Evolutionary conservation across 1,140 invertebrate genomes (phyloP), one percentile per base, ranked within the genome.

Genomic region (Ips typographus): DNA sequence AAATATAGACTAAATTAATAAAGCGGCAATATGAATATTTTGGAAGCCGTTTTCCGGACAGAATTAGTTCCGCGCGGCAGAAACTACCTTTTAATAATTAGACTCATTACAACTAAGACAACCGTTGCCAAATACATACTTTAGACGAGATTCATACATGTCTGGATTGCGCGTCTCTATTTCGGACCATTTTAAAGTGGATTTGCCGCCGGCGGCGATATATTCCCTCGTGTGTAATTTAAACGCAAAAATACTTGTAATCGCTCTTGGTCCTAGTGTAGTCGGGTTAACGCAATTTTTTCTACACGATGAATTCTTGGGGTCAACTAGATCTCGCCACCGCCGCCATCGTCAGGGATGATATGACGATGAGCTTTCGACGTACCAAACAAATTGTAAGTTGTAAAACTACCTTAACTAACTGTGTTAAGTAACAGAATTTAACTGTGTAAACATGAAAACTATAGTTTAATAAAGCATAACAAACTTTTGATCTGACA

Each of bases 271-370:
- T 6, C 55, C 7, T 2, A 4, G 38, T 6, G 38, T 5, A 4
- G 55, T n/a, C 4, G 6, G 36, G 22, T 22, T 22, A 22, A 55
- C 6, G 6, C 37, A 3, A 3, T 7, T 8, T 37, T 39, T 6
- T 57, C 40, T 7, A 55, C 42, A 47, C 2, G 42, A 89, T 89
- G 87, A 87, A 86, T 79, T 84, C 84, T 52, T 88, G 87, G 87
- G 86, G 85, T 44, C 85, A 85, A 68, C 78, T 89, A 70, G 87
- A 87, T 73, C 82, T 84, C 59, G 84, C 84, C 2, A 81, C 85
- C 2, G 85, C 85, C 5, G 85, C 85, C 6, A 85, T 88, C 71
- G 85, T 85, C 4, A 82, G 86, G 61, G 87, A 89, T 77, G 87
- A 88, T 75, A 71, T 84, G 73, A 80, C 80, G 49, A 78, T 78